Percentiles rank a stretch among this genome's conserved stretches.
Conservation (phyloP, 2,797 vertebrate species). For the Hydrocynus forskahlii region DNA sequence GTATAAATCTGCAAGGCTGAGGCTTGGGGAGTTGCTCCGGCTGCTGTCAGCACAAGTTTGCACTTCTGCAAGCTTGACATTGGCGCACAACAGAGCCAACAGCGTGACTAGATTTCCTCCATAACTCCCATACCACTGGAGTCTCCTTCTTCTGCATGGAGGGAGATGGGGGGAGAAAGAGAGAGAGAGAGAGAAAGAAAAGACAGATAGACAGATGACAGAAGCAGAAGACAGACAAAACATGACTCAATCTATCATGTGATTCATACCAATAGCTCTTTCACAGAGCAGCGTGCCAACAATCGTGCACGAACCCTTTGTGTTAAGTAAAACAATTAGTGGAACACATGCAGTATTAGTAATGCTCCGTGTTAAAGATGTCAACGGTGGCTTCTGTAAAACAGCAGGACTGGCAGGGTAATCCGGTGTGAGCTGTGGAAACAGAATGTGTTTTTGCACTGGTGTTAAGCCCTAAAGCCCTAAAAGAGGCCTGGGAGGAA, state of each 20-base stretch:
- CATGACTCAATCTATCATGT: slow-evolving; percentile 1
- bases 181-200: not conserved
- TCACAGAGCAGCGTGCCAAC: not conserved
- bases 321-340: slow-evolving; percentile 15
- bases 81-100: slow-evolving; percentile 19
- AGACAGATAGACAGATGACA: not conserved
- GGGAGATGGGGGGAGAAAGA: not conserved
- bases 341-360: not conserved
- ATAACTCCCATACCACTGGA: slow-evolving; percentile 27
- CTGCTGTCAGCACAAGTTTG: slow-evolving; percentile 42
- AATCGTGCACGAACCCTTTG: not conserved
- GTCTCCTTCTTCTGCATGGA: slow-evolving; percentile 4
- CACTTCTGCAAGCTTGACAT: slow-evolving; percentile 30
- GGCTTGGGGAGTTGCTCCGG: slow-evolving; percentile 18
- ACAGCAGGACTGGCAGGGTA: slow-evolving; percentile 29
- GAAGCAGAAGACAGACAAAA: not conserved
- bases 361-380: slow-evolving; percentile 26
- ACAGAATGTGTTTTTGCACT: slow-evolving; percentile 31
- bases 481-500: slow-evolving; percentile 48
- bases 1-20: slow-evolving; percentile 54
- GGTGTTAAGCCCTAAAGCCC: slow-evolving; percentile 53
- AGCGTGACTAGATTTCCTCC: slow-evolving; percentile 5
- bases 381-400: slow-evolving; percentile 38
- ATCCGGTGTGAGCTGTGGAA: slow-evolving; percentile 22
- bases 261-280: not conserved